phyloP scores from a whole-genome alignment of 1,140 invertebrate species.

The Anagrus nilaparvatae region DNA sequence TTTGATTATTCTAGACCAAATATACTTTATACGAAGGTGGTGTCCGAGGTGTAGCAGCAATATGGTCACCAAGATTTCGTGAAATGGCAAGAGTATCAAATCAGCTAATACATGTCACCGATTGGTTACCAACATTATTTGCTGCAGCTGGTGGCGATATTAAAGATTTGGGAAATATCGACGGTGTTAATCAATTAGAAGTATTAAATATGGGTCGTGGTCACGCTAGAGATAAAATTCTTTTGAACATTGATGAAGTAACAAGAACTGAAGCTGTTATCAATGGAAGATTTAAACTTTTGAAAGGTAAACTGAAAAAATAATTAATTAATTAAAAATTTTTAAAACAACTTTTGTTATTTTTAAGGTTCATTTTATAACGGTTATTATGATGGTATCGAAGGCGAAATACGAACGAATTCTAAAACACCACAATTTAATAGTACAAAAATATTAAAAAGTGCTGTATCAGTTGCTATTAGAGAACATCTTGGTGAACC shows the following conservation, averaged over 20 bases:
- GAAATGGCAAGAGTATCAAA: slow-evolving; percentile 39
- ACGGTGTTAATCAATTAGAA: slow-evolving; percentile 52
- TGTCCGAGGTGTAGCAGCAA: slow-evolving; percentile 49
- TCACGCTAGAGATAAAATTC: slow-evolving; percentile 27
- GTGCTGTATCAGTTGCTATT: slow-evolving; percentile 31
- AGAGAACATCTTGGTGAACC: slow-evolving; percentile 33
- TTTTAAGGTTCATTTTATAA: slow-evolving; percentile 26
- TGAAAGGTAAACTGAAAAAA: slow-evolving; percentile 37
- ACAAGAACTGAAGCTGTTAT: slow-evolving; percentile 38
- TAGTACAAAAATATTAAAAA: slow-evolving; percentile 25
- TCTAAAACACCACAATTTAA: slow-evolving; percentile 26
- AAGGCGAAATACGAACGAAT: slow-evolving; percentile 27
- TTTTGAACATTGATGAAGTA: slow-evolving; percentile 44
- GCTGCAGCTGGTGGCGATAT: slow-evolving; percentile 44
- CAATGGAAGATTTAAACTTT: slow-evolving; percentile 38
- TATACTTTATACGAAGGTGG: slow-evolving; percentile 64
- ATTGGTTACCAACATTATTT: slow-evolving; percentile 63
- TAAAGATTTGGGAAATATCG: slow-evolving; percentile 39
- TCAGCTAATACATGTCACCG: slow-evolving; percentile 54
- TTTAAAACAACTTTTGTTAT: not conserved
- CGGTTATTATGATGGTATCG: slow-evolving; percentile 32
- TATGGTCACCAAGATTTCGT: slow-evolving; percentile 53
- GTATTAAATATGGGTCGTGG: slow-evolving; percentile 31
- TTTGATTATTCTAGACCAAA: slow-evolving; percentile 48
- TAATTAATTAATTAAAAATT: slow-evolving; percentile 15